Base-by-base conservation (phyloP, 37 sponge, comb jelly and placozoan species). In the Axinella damicornis region DNA sequence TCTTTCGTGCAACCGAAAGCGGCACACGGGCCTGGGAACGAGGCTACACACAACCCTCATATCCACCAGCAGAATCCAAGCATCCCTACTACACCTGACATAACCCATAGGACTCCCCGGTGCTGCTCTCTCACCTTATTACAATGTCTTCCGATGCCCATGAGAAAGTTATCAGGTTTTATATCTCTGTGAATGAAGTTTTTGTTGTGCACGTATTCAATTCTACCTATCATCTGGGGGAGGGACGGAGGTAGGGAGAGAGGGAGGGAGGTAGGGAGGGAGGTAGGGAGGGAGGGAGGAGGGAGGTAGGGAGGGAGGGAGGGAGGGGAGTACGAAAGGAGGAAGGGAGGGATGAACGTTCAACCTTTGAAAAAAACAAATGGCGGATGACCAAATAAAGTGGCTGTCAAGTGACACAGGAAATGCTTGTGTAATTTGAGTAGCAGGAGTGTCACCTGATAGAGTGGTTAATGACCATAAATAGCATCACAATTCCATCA, bases 111-210 rank as follows among this genome's bases (percentile, higher is more conserved):
- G n/a, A n/a, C n/a, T n/a, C n/a, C n/a, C n/a, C n/a, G n/a, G n/a
- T n/a, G n/a, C n/a, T n/a, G 38, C 33, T 2, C 38, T 31, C 77
- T 21, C 53, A 96, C 93, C 93, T 97, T 97, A 65, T 97, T 97
- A 82, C 95, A 91, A 53, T 94, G 92, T 80, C 95, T 87, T 5
- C 97, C 97, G 39, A 96, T 96, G 2, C 99, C 99, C 99, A 98
- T 98, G 22, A 98, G 92, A 71, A 98, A 98, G 77, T 98, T 98
- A 67, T 98, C 99, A 28, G 99, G 99, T 80, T 98, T 98, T 54
- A 98, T 98, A 65, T 98, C 99, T 79, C 99, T 78, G 82, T 98
- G 99, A 78, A 98, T 98, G 68, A 98, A 98, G 85, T 98, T 96
- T 83, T 98, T 98, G 80, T 96, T 96, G 83, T 98, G 99, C 2